Evolutionary conservation across 2,888 invertebrate genomes (phyloP).

Genomic region (Hydrotaea diabolus): DNA sequence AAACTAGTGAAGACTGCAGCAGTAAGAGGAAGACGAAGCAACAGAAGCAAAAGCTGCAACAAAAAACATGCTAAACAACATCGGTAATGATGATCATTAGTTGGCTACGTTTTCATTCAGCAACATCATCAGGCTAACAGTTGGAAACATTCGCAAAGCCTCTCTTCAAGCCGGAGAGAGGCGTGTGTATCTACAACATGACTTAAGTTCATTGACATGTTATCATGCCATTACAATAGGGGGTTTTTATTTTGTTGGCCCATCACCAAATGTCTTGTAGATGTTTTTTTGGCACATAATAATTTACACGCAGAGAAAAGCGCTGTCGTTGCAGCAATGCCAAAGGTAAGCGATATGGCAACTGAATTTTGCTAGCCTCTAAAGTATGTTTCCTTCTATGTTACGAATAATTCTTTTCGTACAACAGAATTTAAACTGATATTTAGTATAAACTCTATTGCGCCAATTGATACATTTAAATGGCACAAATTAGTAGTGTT

Average conservation of each 20-base stretch:
- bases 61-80: conserved; percentile 12
- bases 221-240: conserved; percentile 47
- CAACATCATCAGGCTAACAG: neutral
- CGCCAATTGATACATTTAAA: too few relatives aligned
- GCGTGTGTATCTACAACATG: neutral
- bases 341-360: too few relatives aligned
- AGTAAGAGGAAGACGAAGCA: neutral
- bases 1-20: neutral
- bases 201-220: conserved; percentile 60
- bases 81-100: neutral
- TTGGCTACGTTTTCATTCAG: conserved; percentile 4
- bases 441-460: too few relatives aligned
- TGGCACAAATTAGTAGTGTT: too few relatives aligned
- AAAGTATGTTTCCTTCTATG: too few relatives aligned
- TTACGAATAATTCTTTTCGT: too few relatives aligned
- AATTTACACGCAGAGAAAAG: too few relatives aligned
- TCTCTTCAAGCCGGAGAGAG: neutral
- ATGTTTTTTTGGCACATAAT: too few relatives aligned
- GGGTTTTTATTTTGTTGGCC: neutral
- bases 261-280: too few relatives aligned
- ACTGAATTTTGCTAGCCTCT: too few relatives aligned
- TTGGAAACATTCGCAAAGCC: neutral
- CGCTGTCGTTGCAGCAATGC: too few relatives aligned
- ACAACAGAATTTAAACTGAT: too few relatives aligned
- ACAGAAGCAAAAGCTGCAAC: neutral